Percentiles rank a stretch among this genome's conserved stretches.
Evolutionary conservation across 2,113 vertebrate genomes (phyloP).

Genomic region (Balaeniceps rex): DNA sequence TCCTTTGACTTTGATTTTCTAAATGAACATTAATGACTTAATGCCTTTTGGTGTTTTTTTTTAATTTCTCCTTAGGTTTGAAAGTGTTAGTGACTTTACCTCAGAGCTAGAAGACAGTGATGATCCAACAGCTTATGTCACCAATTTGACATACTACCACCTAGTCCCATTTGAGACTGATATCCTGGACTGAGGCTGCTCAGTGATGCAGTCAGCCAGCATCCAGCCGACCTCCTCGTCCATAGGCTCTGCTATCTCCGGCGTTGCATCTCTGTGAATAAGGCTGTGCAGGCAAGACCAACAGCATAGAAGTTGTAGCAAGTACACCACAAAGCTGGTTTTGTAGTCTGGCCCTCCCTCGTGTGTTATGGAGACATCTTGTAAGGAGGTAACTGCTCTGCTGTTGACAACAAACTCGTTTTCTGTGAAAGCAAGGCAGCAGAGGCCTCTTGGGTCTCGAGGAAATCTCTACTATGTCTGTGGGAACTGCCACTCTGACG

Average conservation of each 20-base stretch:
- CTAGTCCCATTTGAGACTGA: constrained; percentile 96
- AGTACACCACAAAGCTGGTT: neutral
- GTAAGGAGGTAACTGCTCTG: neutral
- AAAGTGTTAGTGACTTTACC: constrained; percentile 83
- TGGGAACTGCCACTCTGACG: neutral
- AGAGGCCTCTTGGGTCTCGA: neutral
- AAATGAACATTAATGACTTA: neutral
- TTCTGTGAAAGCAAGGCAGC: neutral
- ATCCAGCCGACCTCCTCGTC: neutral
- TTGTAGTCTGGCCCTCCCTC: neutral
- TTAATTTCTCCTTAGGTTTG: constrained; percentile 77
- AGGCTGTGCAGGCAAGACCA: neutral
- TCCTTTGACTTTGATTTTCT: neutral
- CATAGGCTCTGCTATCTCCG: neutral
- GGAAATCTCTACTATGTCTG: neutral
- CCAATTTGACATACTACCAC: constrained; percentile 97
- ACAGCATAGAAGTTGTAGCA: neutral
- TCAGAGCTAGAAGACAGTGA: constrained; percentile 81
- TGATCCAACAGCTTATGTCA: constrained; percentile 90
- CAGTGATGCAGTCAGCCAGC: neutral
- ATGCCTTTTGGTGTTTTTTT: neutral
- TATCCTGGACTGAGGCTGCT: constrained; percentile 87
- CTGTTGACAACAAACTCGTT: neutral
- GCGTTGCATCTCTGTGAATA: neutral
- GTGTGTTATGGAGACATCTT: neutral